Conservation (phyloP, 1,140 invertebrate species). For the Micrasema longulum region DNA sequence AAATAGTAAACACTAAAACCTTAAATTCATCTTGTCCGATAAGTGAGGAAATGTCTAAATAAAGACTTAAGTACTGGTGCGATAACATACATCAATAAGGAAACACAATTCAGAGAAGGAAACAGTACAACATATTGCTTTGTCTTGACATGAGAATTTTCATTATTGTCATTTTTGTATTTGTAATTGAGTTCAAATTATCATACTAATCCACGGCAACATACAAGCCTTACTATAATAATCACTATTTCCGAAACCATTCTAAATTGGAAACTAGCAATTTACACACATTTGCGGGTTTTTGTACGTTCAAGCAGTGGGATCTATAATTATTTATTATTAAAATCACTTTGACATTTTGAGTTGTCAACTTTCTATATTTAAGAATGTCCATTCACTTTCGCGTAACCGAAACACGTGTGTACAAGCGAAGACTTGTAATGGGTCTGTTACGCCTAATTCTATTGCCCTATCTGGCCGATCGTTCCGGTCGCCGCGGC, state of each 20-base stretch:
- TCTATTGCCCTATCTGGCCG: neutral
- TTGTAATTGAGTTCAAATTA: slow-evolving; percentile 23
- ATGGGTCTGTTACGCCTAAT: no score
- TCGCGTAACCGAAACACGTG: slow-evolving; percentile 3
- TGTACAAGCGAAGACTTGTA: no score
- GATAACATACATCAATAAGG: no score
- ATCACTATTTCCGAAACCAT: no score
- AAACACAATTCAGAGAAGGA: no score
- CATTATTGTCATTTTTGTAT: slow-evolving; percentile 36
- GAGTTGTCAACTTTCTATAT: slow-evolving; percentile 14
- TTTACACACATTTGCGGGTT: no score
- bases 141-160: slow-evolving; percentile 26
- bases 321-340: no score
- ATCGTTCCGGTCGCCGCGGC: slow-evolving; percentile 7
- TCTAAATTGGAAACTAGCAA: no score
- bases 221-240: slow-evolving; percentile 1
- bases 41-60: neutral
- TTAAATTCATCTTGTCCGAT: neutral
- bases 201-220: slow-evolving; percentile 13
- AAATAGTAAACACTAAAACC: slow-evolving; percentile 29
- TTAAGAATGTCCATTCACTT: slow-evolving; percentile 25
- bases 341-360: neutral
- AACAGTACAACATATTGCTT: neutral
- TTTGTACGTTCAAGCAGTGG: no score
- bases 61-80: no score